Conservation (phyloP, 2,113 vertebrate genomes). For the Brienomyrus longianalis region DNA sequence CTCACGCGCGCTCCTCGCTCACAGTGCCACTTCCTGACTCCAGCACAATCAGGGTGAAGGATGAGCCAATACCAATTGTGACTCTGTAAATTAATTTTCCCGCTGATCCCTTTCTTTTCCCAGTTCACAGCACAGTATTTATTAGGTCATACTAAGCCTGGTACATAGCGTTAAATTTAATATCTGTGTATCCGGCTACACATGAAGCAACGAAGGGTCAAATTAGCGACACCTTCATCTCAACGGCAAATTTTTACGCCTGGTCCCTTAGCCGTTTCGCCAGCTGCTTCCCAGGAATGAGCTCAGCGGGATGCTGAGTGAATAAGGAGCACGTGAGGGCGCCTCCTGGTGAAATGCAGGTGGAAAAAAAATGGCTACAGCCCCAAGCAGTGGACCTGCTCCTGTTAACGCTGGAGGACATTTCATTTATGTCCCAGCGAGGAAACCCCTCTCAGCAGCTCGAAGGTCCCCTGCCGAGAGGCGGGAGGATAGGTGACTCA, state of each 20-base stretch:
- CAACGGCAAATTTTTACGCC: background rate
- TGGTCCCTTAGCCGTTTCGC: background rate
- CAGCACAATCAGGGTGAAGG: constrained; percentile 34
- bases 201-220: background rate
- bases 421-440: background rate
- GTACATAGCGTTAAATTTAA: background rate
- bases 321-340: background rate
- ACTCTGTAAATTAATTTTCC: constrained; percentile 35
- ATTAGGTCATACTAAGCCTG: background rate
- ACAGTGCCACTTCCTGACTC: constrained; percentile 34
- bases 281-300: background rate
- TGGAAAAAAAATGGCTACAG: background rate
- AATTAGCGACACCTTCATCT: background rate
- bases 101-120: background rate
- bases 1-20: constrained; percentile 25
- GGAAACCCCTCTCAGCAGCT: background rate
- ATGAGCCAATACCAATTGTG: constrained; percentile 32
- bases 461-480: background rate
- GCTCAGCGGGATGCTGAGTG: background rate
- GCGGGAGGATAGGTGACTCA: background rate
- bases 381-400: background rate
- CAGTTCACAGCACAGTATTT: background rate
- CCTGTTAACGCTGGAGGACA: background rate
- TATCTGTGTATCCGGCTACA: background rate
- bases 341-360: background rate